Evolutionary conservation across 2,797 vertebrate species (phyloP).

Genomic region (Dicrostonyx torquatus): DNA sequence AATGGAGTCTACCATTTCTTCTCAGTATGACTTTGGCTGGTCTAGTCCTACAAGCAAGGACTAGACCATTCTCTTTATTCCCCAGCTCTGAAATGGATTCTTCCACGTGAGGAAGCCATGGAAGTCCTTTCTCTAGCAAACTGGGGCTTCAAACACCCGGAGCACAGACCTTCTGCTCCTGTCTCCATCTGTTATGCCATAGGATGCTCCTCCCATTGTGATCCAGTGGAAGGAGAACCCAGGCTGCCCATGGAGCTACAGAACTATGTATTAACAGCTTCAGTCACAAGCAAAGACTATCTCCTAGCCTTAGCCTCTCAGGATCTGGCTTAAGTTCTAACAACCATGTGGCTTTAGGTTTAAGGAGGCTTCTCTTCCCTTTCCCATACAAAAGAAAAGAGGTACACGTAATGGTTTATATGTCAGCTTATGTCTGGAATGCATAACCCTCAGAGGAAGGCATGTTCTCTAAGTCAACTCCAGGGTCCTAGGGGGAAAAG

Average conservation of each 20-base stretch:
- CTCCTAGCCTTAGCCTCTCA: background rate
- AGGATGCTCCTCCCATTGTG: background rate
- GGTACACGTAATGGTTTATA: constrained; percentile 8
- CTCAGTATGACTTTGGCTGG: background rate
- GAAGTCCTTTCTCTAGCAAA: background rate
- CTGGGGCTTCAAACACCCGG: background rate
- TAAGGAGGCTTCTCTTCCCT: background rate
- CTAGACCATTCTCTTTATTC: background rate
- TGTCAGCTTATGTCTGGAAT: background rate
- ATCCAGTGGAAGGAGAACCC: background rate
- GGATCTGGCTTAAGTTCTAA: background rate
- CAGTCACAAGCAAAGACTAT: background rate
- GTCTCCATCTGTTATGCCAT: background rate
- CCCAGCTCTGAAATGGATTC: background rate
- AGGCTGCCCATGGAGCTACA: background rate
- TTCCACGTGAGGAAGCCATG: background rate
- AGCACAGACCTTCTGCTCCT: background rate
- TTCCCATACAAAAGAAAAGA: background rate
- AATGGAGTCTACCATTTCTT: background rate
- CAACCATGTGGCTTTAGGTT: background rate
- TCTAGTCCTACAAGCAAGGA: background rate
- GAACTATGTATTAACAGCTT: background rate
- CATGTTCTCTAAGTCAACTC: constrained; percentile 1
- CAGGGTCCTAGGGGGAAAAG: constrained; percentile 25
- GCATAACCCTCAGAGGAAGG: background rate